phyloP scores from a whole-genome alignment of 2,888 invertebrate genomes.

The Galerucella nymphaeae region DNA sequence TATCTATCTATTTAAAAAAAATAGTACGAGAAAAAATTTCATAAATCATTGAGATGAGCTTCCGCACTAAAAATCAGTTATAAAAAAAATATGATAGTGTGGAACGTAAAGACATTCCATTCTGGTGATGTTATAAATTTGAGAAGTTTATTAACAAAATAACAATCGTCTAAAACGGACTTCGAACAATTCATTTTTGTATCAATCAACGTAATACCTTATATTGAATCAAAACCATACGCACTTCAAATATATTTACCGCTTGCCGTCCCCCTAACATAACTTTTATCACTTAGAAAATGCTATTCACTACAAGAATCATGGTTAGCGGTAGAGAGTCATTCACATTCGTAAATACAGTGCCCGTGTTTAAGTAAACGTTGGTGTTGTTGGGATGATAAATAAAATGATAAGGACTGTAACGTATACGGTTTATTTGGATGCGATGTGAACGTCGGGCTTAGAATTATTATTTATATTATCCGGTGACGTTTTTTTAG shows the following conservation, averaged over 20 bases:
- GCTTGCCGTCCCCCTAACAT: slow-evolving; percentile 16
- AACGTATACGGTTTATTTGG: slow-evolving; percentile 11
- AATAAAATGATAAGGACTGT: slow-evolving; percentile 41
- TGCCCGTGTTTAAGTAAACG: slow-evolving; percentile 41
- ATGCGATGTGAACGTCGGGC: slow-evolving; percentile 5
- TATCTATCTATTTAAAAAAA: no score
- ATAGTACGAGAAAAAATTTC: no score
- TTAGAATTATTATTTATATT: not conserved
- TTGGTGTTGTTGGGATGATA: slow-evolving; percentile 46
- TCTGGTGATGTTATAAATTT: no score
- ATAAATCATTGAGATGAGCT: no score
- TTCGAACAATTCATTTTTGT: no score
- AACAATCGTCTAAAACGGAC: no score
- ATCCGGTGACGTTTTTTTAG: slow-evolving; percentile 18
- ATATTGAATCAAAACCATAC: slow-evolving; percentile 6
- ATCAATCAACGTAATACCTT: not conserved
- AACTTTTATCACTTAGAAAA: slow-evolving; percentile 18
- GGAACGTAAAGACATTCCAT: no score
- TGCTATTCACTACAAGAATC: slow-evolving; percentile 10
- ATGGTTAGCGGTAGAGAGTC: slow-evolving; percentile 26
- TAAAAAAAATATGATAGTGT: no score
- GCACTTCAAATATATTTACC: slow-evolving; percentile 11
- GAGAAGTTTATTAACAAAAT: no score
- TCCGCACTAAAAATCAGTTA: no score
- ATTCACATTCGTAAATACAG: slow-evolving; percentile 44